Conservation (phyloP, 2,113 vertebrate genomes). For the Heteronetta atricapilla region DNA sequence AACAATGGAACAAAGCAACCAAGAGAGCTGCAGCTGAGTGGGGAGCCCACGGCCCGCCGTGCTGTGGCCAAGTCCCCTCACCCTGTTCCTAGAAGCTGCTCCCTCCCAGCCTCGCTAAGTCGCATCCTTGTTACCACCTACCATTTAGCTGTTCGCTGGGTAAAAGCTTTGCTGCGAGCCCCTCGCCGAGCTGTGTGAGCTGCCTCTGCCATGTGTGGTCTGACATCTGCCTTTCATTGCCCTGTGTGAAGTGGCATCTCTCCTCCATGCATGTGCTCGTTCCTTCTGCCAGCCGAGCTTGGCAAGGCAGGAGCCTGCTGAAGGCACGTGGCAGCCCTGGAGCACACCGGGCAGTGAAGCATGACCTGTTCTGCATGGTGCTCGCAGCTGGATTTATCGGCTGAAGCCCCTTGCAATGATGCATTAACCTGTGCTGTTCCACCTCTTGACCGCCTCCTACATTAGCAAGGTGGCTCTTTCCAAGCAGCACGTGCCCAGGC, state of each 20-base stretch:
- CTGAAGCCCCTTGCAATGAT: neutral
- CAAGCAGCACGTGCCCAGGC: neutral
- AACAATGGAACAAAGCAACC: constrained; percentile 35
- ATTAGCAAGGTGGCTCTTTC: neutral
- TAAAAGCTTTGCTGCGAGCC: neutral
- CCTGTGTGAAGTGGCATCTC: neutral
- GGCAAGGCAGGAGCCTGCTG: rapidly evolving
- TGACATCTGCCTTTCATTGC: constrained; percentile 17
- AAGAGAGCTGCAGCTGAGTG: neutral
- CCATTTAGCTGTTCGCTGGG: neutral
- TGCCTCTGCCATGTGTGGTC: constrained; percentile 5
- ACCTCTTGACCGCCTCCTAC: neutral
- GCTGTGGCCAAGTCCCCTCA: neutral
- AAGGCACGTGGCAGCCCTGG: neutral
- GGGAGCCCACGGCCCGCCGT: neutral
- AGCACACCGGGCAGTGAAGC: rapidly evolving
- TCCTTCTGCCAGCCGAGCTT: neutral
- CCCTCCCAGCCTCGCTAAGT: neutral
- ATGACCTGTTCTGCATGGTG: neutral
- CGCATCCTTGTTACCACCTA: neutral
- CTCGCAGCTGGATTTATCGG: neutral
- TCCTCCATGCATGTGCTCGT: neutral
- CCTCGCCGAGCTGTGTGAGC: neutral
- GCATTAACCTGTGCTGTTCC: rapidly evolving
- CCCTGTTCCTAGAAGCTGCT: neutral